Percentiles rank a stretch among this genome's conserved stretches.
Conservation (phyloP, 2,888 invertebrate species). For the Nebria brevicollis region DNA sequence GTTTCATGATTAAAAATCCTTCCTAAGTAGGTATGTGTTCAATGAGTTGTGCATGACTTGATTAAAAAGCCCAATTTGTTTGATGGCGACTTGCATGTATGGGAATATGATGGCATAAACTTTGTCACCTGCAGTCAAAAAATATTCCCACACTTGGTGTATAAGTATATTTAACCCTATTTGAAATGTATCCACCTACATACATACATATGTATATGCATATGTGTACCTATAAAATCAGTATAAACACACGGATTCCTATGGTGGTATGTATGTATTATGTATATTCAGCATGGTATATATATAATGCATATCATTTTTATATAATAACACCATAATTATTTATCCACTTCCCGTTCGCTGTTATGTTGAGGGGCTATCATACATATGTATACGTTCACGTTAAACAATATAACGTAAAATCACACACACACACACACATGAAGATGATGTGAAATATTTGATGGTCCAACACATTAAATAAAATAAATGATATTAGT, state of each 20-base stretch:
- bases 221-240: slow-evolving; percentile 2
- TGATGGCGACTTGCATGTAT: neutral
- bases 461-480: slow-evolving; percentile 12
- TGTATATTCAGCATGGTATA: neutral
- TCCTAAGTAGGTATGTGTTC: too few relatives aligned
- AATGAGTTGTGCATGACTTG: too few relatives aligned
- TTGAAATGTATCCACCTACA: neutral
- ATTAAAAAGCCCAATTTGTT: too few relatives aligned
- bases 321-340: slow-evolving; percentile 45
- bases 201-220: neutral
- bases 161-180: neutral
- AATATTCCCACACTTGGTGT: slow-evolving; percentile 14
- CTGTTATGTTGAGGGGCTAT: slow-evolving; percentile 27
- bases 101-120: neutral
- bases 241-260: slow-evolving; percentile 7
- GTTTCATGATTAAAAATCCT: too few relatives aligned
- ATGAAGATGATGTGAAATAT: slow-evolving; percentile 24
- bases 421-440: slow-evolving; percentile 23
- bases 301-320: slow-evolving; percentile 46
- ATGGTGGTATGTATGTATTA: neutral
- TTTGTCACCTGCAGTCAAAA: slow-evolving; percentile 3
- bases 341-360: slow-evolving; percentile 38
- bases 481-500: too few relatives aligned
- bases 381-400: neutral
- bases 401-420: slow-evolving; percentile 28